These are phyloP conservation scores for Capitulum mitella DNA, from an alignment of 2,888 invertebrate genomes.

Conservation along the genomic window DNA sequence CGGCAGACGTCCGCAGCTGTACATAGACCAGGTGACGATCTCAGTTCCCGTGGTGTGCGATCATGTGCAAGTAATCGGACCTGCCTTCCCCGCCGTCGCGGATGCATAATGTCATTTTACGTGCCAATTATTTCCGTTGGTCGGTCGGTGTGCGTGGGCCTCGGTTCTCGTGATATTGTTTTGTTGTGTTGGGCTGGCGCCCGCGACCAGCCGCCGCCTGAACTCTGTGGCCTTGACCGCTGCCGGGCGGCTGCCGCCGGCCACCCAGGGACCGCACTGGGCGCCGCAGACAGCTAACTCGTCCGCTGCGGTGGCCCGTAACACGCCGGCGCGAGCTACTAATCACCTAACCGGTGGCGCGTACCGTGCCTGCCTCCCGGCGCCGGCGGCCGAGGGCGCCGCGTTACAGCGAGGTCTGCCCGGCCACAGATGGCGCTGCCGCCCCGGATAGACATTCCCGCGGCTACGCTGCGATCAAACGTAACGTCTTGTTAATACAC, in stretches of 20 bases:
- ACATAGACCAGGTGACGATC: neutral
- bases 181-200: neutral
- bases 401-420: too few relatives aligned
- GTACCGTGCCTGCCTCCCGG: too few relatives aligned
- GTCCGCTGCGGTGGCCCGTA: too few relatives aligned
- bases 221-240: neutral
- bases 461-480: neutral
- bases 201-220: neutral
- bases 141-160: neutral
- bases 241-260: neutral
- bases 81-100: neutral
- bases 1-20: neutral
- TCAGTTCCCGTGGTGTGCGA: conserved; percentile 9
- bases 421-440: too few relatives aligned
- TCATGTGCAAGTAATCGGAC: neutral
- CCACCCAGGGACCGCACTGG: neutral
- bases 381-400: too few relatives aligned
- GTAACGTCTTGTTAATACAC: conserved; percentile 19
- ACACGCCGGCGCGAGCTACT: neutral
- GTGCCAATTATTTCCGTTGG: conserved; percentile 22
- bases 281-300: too few relatives aligned
- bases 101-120: conserved; percentile 15
- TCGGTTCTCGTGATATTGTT: neutral
- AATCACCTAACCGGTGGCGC: neutral
- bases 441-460: neutral